These are phyloP conservation scores for Semotilus atromaculatus DNA, from an alignment of 2,797 vertebrate species.

Conservation along the genomic window DNA sequence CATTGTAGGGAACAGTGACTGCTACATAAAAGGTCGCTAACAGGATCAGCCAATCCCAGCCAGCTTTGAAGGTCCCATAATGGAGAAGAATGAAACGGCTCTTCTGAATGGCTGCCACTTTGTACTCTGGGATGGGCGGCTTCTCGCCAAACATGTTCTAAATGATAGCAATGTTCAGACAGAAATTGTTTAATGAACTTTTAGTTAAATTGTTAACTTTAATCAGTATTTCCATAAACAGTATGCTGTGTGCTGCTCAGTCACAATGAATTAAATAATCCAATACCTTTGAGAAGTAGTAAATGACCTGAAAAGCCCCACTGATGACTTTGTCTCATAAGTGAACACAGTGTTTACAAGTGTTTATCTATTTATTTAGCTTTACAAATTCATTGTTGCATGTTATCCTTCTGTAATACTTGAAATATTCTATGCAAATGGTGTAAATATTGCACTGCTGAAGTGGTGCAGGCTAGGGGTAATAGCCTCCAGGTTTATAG, in stretches of 20 bases:
- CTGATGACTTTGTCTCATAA: background rate
- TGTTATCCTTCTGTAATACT: background rate
- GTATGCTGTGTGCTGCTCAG: background rate
- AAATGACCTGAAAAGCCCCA: no score
- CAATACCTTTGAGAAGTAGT: background rate
- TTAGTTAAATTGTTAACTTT: background rate
- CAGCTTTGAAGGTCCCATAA: slow-evolving; percentile 97
- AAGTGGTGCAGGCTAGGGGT: background rate
- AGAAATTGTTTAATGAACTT: background rate
- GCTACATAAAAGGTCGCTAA: slow-evolving; percentile 98
- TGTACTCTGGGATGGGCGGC: slow-evolving; percentile 96
- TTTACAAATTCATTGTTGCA: background rate
- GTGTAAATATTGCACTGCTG: background rate
- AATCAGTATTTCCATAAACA: background rate
- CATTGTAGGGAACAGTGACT: slow-evolving; percentile 97
- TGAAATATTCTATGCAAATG: background rate
- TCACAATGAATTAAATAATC: background rate
- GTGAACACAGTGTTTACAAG: slow-evolving; percentile 8
- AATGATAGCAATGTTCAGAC: background rate
- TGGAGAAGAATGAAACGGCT: slow-evolving; percentile 97
- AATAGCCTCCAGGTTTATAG: background rate
- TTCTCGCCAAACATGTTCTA: slow-evolving; percentile 97
- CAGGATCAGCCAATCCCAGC: slow-evolving; percentile 98
- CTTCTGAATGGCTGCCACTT: slow-evolving; percentile 97
- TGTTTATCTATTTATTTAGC: background rate